These are phyloP conservation scores for Venustoraphidia nigricollis DNA, from an alignment of 2,888 invertebrate species.

Conservation along the genomic window DNA sequence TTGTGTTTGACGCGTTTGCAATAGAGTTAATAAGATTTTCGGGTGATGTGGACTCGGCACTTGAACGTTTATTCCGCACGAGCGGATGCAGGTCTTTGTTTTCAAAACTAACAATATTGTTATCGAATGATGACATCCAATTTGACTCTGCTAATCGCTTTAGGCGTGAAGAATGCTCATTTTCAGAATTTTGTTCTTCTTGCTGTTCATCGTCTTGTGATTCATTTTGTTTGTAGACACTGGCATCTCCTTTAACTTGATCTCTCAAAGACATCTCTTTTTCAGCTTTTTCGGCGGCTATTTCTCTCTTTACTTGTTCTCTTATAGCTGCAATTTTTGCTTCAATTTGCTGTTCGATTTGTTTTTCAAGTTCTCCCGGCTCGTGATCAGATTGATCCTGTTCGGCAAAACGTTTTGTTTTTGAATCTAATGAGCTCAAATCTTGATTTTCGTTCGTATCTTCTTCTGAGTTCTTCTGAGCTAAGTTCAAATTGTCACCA, in stretches of 20 bases:
- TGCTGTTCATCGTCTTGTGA: background rate
- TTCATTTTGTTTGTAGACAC: background rate
- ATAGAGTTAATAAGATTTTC: no score
- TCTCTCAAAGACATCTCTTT: background rate
- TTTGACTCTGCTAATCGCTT: no score
- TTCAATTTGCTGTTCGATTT: slow-evolving; percentile 23
- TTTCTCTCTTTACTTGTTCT: slow-evolving; percentile 25
- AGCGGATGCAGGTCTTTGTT: no score
- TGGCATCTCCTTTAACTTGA: background rate
- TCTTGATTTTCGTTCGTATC: slow-evolving; percentile 8
- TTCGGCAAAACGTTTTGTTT: slow-evolving; percentile 11
- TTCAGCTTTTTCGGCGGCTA: slow-evolving; percentile 13
- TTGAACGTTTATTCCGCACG: no score
- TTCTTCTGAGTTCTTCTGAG: slow-evolving; percentile 6
- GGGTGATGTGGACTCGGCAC: no score
- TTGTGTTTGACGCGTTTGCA: no score
- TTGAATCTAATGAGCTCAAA: background rate
- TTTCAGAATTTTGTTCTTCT: slow-evolving; percentile 1
- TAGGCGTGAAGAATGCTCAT: background rate
- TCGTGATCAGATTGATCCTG: slow-evolving; percentile 9
- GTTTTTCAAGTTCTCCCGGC: slow-evolving; percentile 16
- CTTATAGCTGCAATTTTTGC: slow-evolving; percentile 25
- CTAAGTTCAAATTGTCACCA: slow-evolving; percentile 6
- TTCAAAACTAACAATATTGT: no score
- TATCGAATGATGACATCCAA: no score